Evolutionary conservation across 2,797 vertebrate genomes (phyloP).

Genomic region (Gastrophryne carolinensis): DNA sequence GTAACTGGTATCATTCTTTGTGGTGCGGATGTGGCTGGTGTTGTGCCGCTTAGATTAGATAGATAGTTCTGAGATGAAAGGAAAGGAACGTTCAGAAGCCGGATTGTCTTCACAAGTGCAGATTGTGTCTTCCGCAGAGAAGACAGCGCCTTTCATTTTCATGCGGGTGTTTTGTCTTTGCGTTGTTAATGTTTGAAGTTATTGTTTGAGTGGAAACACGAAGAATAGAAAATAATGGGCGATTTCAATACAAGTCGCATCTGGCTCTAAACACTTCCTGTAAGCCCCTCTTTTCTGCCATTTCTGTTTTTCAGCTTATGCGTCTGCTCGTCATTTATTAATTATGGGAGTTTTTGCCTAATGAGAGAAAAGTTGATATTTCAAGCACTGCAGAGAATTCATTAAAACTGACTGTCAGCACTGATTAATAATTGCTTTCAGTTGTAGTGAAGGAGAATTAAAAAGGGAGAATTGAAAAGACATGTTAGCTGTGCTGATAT

Average conservation of each 20-base stretch:
- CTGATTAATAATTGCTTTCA: constrained; percentile 37
- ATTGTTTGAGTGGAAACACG: background rate
- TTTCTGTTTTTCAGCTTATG: background rate
- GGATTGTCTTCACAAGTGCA: constrained; percentile 15
- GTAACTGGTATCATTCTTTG: background rate
- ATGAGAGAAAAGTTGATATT: constrained; percentile 51
- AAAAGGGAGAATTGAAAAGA: no score
- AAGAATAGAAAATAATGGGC: constrained; percentile 25
- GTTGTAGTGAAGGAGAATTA: background rate
- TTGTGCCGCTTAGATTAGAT: constrained; percentile 13
- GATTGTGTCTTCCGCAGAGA: constrained; percentile 1
- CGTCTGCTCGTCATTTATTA: constrained; percentile 46
- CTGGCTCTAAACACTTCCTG: constrained; percentile 35
- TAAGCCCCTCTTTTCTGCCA: background rate
- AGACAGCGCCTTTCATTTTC: background rate
- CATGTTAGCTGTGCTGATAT: no score
- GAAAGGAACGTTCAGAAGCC: background rate
- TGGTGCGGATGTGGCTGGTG: background rate
- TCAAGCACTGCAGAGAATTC: constrained; percentile 40
- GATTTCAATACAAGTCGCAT: constrained; percentile 43
- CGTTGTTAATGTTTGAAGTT: constrained; percentile 17
- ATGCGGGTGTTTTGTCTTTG: constrained; percentile 3
- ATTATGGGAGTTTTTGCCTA: constrained; percentile 42
- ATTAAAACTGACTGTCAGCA: constrained; percentile 44
- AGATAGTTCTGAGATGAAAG: constrained; percentile 15